phyloP scores from a whole-genome alignment of 2,113 vertebrate genomes.

The Channa maculata region DNA sequence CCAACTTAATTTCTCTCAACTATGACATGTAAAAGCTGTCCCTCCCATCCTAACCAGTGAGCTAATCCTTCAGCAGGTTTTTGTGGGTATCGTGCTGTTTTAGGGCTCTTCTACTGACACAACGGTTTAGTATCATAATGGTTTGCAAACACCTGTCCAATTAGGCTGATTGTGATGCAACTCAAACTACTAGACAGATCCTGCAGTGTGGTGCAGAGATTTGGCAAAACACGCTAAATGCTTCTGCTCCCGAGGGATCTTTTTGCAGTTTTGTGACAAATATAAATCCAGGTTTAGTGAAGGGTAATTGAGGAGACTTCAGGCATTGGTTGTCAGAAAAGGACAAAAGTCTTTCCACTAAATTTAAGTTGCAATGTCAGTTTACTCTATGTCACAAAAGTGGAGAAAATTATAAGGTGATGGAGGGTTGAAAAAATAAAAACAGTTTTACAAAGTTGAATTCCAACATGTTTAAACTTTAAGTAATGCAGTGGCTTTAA shows the following conservation, averaged over 20 bases:
- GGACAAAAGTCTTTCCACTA: conserved; percentile 67
- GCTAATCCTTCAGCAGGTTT: conserved; percentile 73
- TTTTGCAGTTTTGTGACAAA: conserved; percentile 75
- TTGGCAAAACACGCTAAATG: conserved; percentile 72
- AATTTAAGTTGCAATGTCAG: conserved; percentile 59
- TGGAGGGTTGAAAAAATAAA: conserved; percentile 1
- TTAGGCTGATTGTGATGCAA: conserved; percentile 79
- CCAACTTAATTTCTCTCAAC: conserved; percentile 74
- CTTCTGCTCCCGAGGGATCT: conserved; percentile 53
- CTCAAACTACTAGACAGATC: conserved; percentile 72
- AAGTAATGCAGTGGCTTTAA: conserved; percentile 29
- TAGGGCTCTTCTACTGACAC: conserved; percentile 69
- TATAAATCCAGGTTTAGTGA: conserved; percentile 78
- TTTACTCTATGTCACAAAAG: conserved; percentile 43
- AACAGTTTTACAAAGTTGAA: conserved; percentile 16
- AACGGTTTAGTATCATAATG: conserved; percentile 74
- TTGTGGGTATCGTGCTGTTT: conserved; percentile 72
- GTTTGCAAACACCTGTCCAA: conserved; percentile 78
- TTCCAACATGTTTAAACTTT: conserved; percentile 44
- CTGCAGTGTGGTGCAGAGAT: conserved; percentile 63
- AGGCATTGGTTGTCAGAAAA: conserved; percentile 61
- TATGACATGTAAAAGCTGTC: conserved; percentile 69
- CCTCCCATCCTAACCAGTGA: conserved; percentile 60
- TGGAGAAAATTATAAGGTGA: conserved; percentile 49
- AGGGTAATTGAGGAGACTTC: conserved; percentile 73